Evolutionary conservation across 1,140 invertebrate genomes (phyloP).

Genomic region (Pararge aegeria): DNA sequence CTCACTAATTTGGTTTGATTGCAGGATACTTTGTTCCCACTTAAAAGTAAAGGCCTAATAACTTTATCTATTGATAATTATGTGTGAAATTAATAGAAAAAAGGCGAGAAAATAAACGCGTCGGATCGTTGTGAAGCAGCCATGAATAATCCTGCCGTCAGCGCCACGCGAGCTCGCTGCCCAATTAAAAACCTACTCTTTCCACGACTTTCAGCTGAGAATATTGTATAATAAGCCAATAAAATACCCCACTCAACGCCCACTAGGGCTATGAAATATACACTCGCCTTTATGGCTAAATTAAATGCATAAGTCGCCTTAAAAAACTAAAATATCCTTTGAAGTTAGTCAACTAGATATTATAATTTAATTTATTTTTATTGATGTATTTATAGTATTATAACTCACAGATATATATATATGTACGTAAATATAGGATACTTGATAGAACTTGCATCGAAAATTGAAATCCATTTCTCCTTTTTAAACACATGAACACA

Average conservation of each 20-base stretch:
- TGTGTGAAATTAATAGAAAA: conserved; percentile 28
- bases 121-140: conserved; percentile 63
- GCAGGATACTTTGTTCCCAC: no score
- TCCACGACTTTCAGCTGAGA: conserved; percentile 78
- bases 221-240: conserved; percentile 79
- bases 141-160: conserved; percentile 76
- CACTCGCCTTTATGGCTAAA: conserved; percentile 48
- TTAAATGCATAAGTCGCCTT: conserved; percentile 40
- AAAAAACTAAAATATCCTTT: conserved; percentile 18
- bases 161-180: conserved; percentile 66
- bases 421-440: no score
- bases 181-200: conserved; percentile 79
- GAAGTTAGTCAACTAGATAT: conserved; percentile 18
- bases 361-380: no score
- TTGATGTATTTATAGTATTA: no score
- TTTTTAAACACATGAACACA: no score
- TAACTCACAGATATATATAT: no score
- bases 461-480: no score
- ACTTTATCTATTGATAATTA: conserved; percentile 2
- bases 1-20: no score
- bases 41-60: no score
- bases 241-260: conserved; percentile 77
- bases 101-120: conserved; percentile 54
- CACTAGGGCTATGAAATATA: conserved; percentile 70
- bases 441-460: no score